Base-by-base conservation (phyloP, 2,113 vertebrate genomes). In the Hippocampus zosterae region DNA sequence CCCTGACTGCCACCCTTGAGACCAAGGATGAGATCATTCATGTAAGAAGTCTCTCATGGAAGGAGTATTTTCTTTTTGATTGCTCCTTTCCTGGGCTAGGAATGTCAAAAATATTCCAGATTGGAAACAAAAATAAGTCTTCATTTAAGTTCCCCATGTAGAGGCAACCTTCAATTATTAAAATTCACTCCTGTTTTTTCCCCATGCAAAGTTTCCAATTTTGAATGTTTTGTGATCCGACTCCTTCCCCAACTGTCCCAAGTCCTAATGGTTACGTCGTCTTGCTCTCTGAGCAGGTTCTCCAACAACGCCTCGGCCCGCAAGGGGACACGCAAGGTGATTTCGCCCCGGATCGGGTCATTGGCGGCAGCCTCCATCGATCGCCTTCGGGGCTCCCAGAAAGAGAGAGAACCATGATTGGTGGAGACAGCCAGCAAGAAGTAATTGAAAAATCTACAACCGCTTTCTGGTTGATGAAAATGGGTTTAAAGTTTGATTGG, bases 21-120 rank as follows among this genome's bases (percentile, higher is more conserved):
- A 90, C 89, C 67, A 93, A 93, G 65, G 91, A 93, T 72, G 89
- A 92, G 71, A 92, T 91, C 44, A 93, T 93, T 73, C 65, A 18
- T 65, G 93, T 93, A 83, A 89, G 85, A 29, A 25, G 41, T 27
- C n/a, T 8, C 19, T 41, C 18, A 8, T 13, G 4, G 33, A 67
- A 67, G n/a, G 7, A 72, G 50, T 10, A 33, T 72, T 72, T 70
- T 67, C 18, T 46, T 65, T 65, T 33, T 61, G 16, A 37, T 18
- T 48, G 7, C 52, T 15, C 56, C 16, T 50, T 50, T 19, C 16
- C 19, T 19, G 18, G 18, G 48, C 19, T 50, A 18, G 46, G 5
- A 19, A 50, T 50, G 19, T 50, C 19, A 6, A 7, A 50, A 50
- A 18, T 50, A 50, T 50, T 19, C 4, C 16, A 50, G 19, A 19